phyloP scores from a whole-genome alignment of 2,113 vertebrate genomes.

The Ictalurus furcatus region DNA sequence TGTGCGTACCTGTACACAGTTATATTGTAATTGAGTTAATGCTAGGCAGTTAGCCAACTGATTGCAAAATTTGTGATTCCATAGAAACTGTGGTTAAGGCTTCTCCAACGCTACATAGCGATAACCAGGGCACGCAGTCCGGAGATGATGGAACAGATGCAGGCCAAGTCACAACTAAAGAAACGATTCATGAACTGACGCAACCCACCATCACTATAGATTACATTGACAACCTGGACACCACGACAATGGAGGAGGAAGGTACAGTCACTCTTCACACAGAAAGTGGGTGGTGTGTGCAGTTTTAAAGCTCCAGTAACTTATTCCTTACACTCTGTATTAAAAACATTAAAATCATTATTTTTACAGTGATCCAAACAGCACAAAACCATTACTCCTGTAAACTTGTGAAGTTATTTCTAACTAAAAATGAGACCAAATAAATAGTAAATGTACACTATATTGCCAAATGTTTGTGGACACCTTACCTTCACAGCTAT shows the following conservation, averaged over 20 bases:
- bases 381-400: not conserved
- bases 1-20: not conserved
- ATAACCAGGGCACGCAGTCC: slow-evolving; percentile 83
- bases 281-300: not conserved
- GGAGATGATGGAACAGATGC: slow-evolving; percentile 69
- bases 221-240: slow-evolving; percentile 77
- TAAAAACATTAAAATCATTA: not conserved
- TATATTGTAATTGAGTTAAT: not conserved
- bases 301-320: not conserved
- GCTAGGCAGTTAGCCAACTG: not conserved
- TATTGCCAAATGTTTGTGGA: not conserved
- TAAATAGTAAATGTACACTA: not conserved
- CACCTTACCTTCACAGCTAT: not conserved
- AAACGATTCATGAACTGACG: slow-evolving; percentile 64
- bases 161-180: slow-evolving; percentile 68
- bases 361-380: not conserved
- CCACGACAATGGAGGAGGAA: slow-evolving; percentile 67
- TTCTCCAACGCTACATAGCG: slow-evolving; percentile 77
- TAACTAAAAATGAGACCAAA: not conserved
- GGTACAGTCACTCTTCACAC: slow-evolving; percentile 19
- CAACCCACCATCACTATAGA: slow-evolving; percentile 67
- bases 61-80: not conserved
- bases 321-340: not conserved
- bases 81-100: slow-evolving; percentile 67
- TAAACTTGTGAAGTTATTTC: not conserved